These are phyloP conservation scores for Gila robusta DNA, from an alignment of 2,797 vertebrate species.

Conservation along the genomic window DNA sequence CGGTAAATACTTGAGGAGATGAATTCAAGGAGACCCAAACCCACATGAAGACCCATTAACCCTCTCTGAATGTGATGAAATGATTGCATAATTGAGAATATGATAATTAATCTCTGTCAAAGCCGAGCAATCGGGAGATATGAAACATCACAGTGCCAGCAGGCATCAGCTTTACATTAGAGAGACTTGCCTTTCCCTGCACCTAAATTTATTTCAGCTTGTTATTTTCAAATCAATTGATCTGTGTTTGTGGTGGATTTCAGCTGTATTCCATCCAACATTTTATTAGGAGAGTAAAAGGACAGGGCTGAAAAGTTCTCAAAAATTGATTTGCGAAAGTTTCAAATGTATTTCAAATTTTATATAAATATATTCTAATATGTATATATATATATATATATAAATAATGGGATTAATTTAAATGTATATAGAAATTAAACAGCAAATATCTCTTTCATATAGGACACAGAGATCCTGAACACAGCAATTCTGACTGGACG, in stretches of 20 bases:
- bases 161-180: constrained; percentile 26
- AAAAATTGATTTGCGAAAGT: not conserved
- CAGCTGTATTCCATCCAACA: constrained; percentile 15
- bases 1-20: constrained; percentile 44
- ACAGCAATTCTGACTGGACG: constrained; percentile 81
- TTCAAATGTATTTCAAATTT: not conserved
- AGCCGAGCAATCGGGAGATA: constrained; percentile 24
- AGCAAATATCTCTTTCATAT: not conserved
- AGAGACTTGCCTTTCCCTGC: constrained; percentile 16
- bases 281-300: constrained; percentile 1
- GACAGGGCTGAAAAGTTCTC: not conserved
- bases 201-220: constrained; percentile 9
- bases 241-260: constrained; percentile 23
- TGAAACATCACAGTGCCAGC: constrained; percentile 15
- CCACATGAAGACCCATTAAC: constrained; percentile 44
- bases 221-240: constrained; percentile 41
- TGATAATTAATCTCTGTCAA: constrained; percentile 50
- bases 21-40: constrained; percentile 35
- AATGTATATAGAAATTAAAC: not conserved
- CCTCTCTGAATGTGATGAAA: constrained; percentile 50
- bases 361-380: not conserved
- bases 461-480: constrained; percentile 83
- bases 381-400: not conserved
- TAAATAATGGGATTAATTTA: not conserved
- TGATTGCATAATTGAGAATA: constrained; percentile 50